phyloP scores from a whole-genome alignment of 2,797 vertebrate genomes.

The Cacajao melanocephalus region DNA sequence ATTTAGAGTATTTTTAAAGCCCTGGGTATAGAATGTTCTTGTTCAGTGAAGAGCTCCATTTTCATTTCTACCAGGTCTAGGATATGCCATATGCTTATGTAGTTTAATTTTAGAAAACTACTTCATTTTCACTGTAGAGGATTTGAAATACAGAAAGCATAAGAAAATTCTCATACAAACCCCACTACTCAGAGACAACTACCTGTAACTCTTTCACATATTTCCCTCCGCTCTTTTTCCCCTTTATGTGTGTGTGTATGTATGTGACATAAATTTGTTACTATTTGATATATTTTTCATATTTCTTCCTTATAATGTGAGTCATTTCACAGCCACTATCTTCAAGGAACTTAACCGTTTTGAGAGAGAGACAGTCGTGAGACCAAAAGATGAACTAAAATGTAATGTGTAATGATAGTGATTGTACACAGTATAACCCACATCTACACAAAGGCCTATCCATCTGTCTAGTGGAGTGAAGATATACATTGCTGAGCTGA shows the following conservation, averaged over 20 bases:
- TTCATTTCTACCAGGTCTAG: not conserved
- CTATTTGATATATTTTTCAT: not conserved
- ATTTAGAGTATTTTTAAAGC: not conserved
- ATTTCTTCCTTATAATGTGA: not conserved
- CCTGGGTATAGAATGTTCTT: not conserved
- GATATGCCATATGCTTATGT: not conserved
- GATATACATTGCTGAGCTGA: not conserved
- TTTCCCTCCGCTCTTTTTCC: not conserved
- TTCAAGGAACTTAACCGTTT: not conserved
- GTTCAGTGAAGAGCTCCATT: not conserved
- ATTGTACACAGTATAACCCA: not conserved
- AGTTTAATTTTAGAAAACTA: constrained; percentile 1
- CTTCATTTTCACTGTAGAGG: not conserved
- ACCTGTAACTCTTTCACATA: not conserved
- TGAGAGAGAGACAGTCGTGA: not conserved
- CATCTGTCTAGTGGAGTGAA: not conserved
- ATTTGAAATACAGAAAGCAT: not conserved
- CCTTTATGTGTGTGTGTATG: not conserved
- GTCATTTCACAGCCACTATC: not conserved
- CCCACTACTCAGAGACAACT: not conserved
- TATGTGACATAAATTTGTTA: not conserved
- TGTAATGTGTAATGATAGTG: not conserved
- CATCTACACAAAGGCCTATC: not conserved
- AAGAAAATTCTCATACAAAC: not conserved
- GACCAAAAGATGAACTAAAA: not conserved